Evolutionary conservation across 2,113 vertebrate species (phyloP), one percentile per base, ranked within the genome.

Genomic region (Sinocyclocheilus anshuiensis): DNA sequence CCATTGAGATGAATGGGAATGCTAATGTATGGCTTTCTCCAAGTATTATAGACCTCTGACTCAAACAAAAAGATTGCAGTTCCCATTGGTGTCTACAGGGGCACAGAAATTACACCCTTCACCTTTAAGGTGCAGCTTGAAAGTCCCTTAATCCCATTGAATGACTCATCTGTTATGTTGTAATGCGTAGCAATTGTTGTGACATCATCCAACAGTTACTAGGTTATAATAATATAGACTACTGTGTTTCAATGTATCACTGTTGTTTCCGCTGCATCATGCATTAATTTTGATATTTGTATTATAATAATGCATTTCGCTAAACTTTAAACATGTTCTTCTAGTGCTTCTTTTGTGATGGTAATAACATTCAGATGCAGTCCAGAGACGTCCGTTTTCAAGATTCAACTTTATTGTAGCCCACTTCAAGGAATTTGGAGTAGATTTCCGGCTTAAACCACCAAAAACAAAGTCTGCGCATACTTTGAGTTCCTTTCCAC

Each of bases 131-230:
- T 81, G 39, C 13, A 26, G 22, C n/a, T 48, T 45, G n/a, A 65
- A 61, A 26, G 36, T 81, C 39, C 88, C 88, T 67, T 74, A 86
- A 85, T 87, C 91, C 90, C 84, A 87, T 83, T 59, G 80, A 91
- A 87, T 91, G 94, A 93, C 92, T 96, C 91, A 89, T 91, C 91
- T 59, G 29, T 69, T 77, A 53, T 94, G 94, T 93, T 94, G 94
- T 93, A 91, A 92, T 92, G 92, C 81, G 1, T 78, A 91, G 93
- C 89, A 94, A 93, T 86, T 67, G 86, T 80, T 77, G 39, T 90
- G 89, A 87, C 85, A 90, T 94, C 91, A 91, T 92, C 90, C 86
- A 81, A 15, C 0, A 15, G 72, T 33, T 26, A 20, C 86, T 81
- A 39, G 57, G 39, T 42, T 42, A 42, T 42, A 7, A 42, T 42